Evolutionary conservation across 1,140 invertebrate species (phyloP).

Genomic region (Vollenhovia emeryi): DNA sequence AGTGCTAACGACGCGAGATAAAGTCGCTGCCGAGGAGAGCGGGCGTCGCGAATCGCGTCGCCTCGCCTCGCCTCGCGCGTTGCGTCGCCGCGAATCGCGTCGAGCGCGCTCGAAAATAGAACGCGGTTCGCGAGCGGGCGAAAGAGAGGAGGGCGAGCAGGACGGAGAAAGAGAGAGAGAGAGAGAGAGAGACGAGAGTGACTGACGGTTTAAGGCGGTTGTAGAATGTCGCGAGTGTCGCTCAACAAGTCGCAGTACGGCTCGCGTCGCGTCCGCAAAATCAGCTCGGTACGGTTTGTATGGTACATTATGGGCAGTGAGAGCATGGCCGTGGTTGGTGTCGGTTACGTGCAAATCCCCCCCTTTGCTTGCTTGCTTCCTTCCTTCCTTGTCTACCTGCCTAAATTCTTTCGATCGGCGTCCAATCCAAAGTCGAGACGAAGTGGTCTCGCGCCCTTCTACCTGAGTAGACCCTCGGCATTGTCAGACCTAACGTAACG

Average conservation of each 20-base stretch:
- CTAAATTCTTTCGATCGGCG: no score
- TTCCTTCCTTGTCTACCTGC: not conserved
- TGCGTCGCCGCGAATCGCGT: conserved; percentile 22
- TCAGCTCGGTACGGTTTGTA: conserved; percentile 83
- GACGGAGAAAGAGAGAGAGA: not conserved
- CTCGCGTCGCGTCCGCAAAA: conserved; percentile 84
- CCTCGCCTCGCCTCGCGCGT: not conserved
- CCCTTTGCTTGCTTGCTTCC: not conserved
- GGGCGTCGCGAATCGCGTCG: not conserved
- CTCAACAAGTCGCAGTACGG: conserved; percentile 85
- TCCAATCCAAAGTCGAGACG: not conserved
- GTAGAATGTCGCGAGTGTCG: conserved; percentile 84
- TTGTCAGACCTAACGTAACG: not conserved
- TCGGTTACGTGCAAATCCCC: not conserved
- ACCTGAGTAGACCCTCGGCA: not conserved
- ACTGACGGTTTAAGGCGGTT: conserved; percentile 65
- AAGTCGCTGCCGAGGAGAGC: conserved; percentile 16
- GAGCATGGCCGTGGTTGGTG: not conserved
- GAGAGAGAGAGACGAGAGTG: conserved; percentile 48
- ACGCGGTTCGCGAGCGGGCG: conserved; percentile 48
- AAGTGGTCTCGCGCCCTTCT: not conserved
- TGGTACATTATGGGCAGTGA: not conserved
- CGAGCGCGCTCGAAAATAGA: conserved; percentile 70
- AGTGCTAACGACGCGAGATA: not conserved
- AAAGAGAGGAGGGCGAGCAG: not conserved